Evolutionary conservation across 2,797 vertebrate species (phyloP).

Genomic region (Spinibarbus caldwelli): DNA sequence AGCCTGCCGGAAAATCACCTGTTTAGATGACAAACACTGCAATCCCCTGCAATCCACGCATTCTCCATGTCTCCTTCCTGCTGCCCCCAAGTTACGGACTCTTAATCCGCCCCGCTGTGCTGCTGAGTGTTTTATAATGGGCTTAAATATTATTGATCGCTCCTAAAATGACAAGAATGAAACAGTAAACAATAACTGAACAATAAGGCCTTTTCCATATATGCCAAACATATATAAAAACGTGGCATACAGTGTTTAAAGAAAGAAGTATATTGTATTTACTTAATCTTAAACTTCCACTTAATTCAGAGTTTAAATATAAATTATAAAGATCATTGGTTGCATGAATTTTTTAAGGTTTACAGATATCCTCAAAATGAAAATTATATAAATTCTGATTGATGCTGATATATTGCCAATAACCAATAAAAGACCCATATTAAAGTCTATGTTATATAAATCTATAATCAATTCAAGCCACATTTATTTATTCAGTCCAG

Average conservation of each 20-base stretch:
- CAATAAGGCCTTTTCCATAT: background rate
- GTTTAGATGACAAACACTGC: constrained; percentile 80
- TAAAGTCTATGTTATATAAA: background rate
- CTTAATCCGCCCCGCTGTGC: constrained; percentile 18
- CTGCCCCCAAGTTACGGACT: constrained; percentile 37
- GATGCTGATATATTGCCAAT: background rate
- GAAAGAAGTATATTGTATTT: background rate
- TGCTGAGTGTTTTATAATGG: constrained; percentile 20
- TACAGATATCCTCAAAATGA: background rate
- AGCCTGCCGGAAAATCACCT: constrained; percentile 82
- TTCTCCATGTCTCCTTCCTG: constrained; percentile 39
- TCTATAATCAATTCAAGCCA: background rate
- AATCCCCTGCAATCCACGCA: constrained; percentile 67
- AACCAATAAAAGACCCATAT: background rate
- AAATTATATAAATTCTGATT: background rate
- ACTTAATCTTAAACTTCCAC: background rate
- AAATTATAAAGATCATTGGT: background rate
- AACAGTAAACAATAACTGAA: constrained; percentile 21
- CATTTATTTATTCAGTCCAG: background rate
- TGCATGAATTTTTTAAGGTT: background rate
- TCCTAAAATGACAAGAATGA: constrained; percentile 14
- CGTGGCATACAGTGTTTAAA: background rate
- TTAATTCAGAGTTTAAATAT: background rate
- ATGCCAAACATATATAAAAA: constrained; percentile 6
- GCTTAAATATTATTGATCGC: constrained; percentile 44